Evolutionary conservation across 1,140 invertebrate genomes (phyloP), one percentile per base, ranked within the genome.

Genomic region (Harlomillsia oculata): DNA sequence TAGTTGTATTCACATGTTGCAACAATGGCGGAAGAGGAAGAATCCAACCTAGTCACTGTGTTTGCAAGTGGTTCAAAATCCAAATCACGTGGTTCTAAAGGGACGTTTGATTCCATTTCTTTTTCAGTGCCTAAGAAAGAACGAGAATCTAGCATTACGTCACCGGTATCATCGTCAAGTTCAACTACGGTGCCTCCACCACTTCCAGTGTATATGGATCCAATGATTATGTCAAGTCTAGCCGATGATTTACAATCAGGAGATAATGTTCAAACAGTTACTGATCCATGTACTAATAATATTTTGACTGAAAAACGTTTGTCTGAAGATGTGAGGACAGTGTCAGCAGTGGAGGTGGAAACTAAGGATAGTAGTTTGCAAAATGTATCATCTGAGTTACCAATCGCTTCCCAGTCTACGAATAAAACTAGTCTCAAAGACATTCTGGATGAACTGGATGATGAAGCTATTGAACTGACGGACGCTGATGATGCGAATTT

Each of bases 61-160:
- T 59, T 65, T 18, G 52, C 63, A n/a, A n/a, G n/a, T n/a, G n/a
- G n/a, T 13, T 59, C 56, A 23, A 52, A 44, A 16, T 28, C 49
- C 3, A 40, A 26, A 5, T 46, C 46, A 14, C n/a, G n/a, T n/a
- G n/a, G n/a, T n/a, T n/a, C n/a, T n/a, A n/a, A n/a, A n/a, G n/a
- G n/a, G n/a, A n/a, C n/a, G n/a, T 65, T 59, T 36, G 56, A 65
- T 43, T 59, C 63, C 4, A 62, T 65, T 37, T 59, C 63, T 16
- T 65, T 65, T 23, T 54, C 48, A 6, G 39, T 48, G 16, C 45
- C 59, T 11, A 62, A 53, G 39, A 54, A 53, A 40, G 63, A 65
- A 32, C 20, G 34, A 5, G 28, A 46, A 8, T 23, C 28, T 45
- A 20, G 13, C 20, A 25, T 4, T 28, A 18, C 46, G 14, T 21